phyloP scores from a whole-genome alignment of 2,113 vertebrate genomes.

The Osmerus eperlanus region DNA sequence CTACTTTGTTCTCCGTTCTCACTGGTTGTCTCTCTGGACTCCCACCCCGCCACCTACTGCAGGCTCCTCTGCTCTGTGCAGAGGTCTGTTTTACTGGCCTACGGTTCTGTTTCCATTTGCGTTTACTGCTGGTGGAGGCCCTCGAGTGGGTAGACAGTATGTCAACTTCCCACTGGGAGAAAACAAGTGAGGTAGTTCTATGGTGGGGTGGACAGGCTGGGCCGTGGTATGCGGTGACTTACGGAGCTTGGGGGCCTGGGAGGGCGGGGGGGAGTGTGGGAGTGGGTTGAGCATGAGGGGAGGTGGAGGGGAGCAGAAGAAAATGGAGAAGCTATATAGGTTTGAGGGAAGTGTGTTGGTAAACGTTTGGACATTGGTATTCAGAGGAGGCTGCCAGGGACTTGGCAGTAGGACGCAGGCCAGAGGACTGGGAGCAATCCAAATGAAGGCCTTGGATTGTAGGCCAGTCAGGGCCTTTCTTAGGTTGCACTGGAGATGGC shows the following conservation, averaged over 20 bases:
- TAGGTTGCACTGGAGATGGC: conserved; percentile 27
- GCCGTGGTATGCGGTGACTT: no score
- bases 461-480: conserved; percentile 19
- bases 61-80: conserved; percentile 3
- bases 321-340: conserved; percentile 42
- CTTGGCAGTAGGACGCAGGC: conserved; percentile 32
- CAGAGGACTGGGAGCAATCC: conserved; percentile 45
- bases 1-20: not conserved
- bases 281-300: no score
- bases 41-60: not conserved
- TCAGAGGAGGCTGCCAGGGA: conserved; percentile 53
- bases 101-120: conserved; percentile 43
- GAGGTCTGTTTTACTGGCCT: conserved; percentile 36
- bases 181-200: conserved; percentile 37
- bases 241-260: no score
- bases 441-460: conserved; percentile 26
- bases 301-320: no score
- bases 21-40: not conserved
- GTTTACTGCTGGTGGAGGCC: conserved; percentile 44
- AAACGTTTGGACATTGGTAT: conserved; percentile 62
- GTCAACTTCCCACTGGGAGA: conserved; percentile 45
- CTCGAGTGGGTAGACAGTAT: conserved; percentile 41
- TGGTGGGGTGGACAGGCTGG: conserved; percentile 14
- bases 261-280: no score
- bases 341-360: conserved; percentile 49